Evolutionary conservation across 2,888 invertebrate species (phyloP).

Genomic region (Yponomeuta malinellus): DNA sequence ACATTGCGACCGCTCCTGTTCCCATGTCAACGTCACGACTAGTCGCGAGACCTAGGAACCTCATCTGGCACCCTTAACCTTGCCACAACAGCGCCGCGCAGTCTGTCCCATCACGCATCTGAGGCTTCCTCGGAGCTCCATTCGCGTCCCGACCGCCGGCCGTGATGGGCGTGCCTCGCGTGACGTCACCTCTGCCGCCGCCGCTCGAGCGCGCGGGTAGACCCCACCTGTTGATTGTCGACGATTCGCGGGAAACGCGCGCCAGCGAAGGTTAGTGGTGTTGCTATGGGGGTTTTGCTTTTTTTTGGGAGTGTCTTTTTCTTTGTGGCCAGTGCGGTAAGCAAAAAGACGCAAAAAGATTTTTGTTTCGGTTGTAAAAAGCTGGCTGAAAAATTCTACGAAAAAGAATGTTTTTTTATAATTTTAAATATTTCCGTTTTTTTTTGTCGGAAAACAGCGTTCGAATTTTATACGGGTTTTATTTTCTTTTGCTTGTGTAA

Average conservation of each 20-base stretch:
- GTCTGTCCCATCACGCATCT: neutral
- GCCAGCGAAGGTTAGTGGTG: constrained; percentile 54
- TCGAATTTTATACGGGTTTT: no score
- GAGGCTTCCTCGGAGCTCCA: constrained; percentile 29
- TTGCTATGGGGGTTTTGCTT: constrained; percentile 16
- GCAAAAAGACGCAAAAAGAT: neutral
- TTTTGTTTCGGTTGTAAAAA: neutral
- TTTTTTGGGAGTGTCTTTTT: neutral
- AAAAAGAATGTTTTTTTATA: no score
- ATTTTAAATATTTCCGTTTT: no score
- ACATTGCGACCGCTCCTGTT: neutral
- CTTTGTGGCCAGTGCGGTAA: neutral
- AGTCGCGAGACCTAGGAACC: neutral
- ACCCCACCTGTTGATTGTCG: constrained; percentile 71
- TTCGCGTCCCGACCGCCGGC: constrained; percentile 66
- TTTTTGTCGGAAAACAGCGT: no score
- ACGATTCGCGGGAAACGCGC: constrained; percentile 61
- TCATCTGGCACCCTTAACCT: neutral
- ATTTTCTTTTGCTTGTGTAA: no score
- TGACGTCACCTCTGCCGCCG: constrained; percentile 47
- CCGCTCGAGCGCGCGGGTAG: constrained; percentile 50
- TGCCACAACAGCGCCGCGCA: constrained; percentile 1
- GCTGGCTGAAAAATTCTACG: neutral
- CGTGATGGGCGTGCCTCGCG: constrained; percentile 66
- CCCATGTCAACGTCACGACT: neutral